Base-by-base conservation (phyloP, 1,140 invertebrate species). In the Hycleus phaleratus region DNA sequence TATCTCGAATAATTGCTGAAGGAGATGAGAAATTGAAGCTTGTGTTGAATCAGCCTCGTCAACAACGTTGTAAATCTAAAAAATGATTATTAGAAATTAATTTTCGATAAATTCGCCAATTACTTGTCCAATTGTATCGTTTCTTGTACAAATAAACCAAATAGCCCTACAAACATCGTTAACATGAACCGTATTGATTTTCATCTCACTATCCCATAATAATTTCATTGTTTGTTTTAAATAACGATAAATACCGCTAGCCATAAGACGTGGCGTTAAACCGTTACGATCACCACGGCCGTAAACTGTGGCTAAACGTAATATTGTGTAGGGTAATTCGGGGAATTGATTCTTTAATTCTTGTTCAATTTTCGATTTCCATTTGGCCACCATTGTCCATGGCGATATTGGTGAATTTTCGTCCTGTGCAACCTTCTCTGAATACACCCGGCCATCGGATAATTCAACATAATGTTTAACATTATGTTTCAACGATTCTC, bases 171-270 rank as follows among this genome's bases (percentile, higher is more conserved):
- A 88, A 8, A 95, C 75, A 76, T 96, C 93, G 42, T 76, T 72
- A 0, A 93, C 90, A 73, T 95, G 90, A 39, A 95, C 83, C 1
- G 92, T 95, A 72, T 94, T 91, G 78, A 93, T 85, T 65, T 85
- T 83, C 48, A 95, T 77, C 55, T 90, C 83, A 40, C 86, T 83
- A 51, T 86, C 88, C 91, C 92, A 95, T 26, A 95, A 77, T 44
- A 95, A 78, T 73, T 93, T 92, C 91, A 95, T 93, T 70, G 88
- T 90, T 77, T 95, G 90, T 45, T 83, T 82, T 3, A 93, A 78
- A 72, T 93, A 84, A 67, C 90, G 91, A 73, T 95, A 95, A 60
- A 95, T 86, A 45, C 86, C 87, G 49, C 90, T 91, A 66, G 93
- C 85, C 12, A 95, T 81, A 45, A 95, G 77, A 56, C 91, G 81